Base-by-base conservation (phyloP, 2,888 invertebrate species). In the Mythimna impura region DNA sequence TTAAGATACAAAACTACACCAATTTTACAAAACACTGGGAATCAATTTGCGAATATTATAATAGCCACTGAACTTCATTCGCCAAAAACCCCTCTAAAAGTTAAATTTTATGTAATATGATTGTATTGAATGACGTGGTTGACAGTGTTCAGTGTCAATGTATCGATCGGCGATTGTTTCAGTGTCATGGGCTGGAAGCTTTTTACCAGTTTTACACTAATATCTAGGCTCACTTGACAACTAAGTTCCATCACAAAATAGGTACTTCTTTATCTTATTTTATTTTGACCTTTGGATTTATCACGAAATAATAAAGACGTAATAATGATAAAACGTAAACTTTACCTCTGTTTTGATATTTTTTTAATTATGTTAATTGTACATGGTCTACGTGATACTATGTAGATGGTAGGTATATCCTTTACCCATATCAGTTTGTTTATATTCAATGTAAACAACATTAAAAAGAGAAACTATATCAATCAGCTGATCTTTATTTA, bases 401-500 rank as follows among this genome's bases (percentile, higher is more conserved):
- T 78, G 69, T 73, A 54, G 34, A 68, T 54, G 74, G 60, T 80
- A 66, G 66, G 63, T 80, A 66, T 69, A 34, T 68, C 54, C 50
- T 30, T 65, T 69, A 60, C n/a, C 22, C 36, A 47, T 64, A 73
- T 34, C 34, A 57, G 20, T 71, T 71, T 71, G 57, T 71, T 75
- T 75, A 76, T 67, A 63, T 67, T 40, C 30, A 65, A 73, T 62
- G 55, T 81, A 69, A 83, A 85, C 79, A 75, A 73, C 61, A 55
- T 66, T 50, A 62, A n/a, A 34, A 22, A 9, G 61, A 73, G 54
- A 66, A 50, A 57, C 50, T 74, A 60, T 69, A 54, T 61, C 68
- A 73, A 67, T 71, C 74, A 85, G 81, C 74, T 76, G 78, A 61
- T 78, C n/a, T 70, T 69, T 72, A 74, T 70, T 82, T 74, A 80